Conservation (phyloP, 2,888 invertebrate genomes). For the Chrysolina oricalcia region DNA sequence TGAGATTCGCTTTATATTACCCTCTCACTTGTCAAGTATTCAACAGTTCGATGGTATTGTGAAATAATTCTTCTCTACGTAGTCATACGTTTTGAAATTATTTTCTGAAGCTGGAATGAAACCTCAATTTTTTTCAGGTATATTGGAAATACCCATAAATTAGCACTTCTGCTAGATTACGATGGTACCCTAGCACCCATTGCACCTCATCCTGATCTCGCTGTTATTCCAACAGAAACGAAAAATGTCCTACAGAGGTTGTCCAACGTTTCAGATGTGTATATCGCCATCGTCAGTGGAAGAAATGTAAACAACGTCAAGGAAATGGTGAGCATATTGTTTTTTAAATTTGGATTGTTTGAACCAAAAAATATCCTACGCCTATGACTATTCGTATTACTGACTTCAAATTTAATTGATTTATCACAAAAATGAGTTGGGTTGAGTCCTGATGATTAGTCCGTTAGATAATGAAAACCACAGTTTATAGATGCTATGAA, state of each 20-base stretch:
- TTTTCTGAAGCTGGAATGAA: too few species aligned
- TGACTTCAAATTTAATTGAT: not conserved
- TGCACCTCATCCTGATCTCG: slow-evolving; percentile 91
- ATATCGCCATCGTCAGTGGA: slow-evolving; percentile 90
- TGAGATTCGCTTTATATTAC: too few species aligned
- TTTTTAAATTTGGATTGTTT: not conserved
- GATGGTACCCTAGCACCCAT: slow-evolving; percentile 92
- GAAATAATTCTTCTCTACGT: too few species aligned
- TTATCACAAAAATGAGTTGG: not conserved
- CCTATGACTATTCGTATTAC: not conserved
- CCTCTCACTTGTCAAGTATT: too few species aligned
- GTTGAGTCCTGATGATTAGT: not conserved
- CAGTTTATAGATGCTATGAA: not conserved
- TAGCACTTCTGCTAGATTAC: slow-evolving; percentile 89
- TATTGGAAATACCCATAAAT: slow-evolving; percentile 88
- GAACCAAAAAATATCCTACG: not conserved
- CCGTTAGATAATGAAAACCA: not conserved
- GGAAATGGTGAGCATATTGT: slow-evolving; percentile 80
- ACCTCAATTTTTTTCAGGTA: slow-evolving; percentile 75
- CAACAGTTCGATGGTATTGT: too few species aligned
- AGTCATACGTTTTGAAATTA: too few species aligned
- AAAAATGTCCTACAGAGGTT: slow-evolving; percentile 87
- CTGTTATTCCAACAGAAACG: slow-evolving; percentile 88
- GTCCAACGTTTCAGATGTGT: slow-evolving; percentile 89
- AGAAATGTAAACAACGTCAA: slow-evolving; percentile 91